These are phyloP conservation scores for Falcunculus frontatus DNA, from an alignment of 2,113 vertebrate genomes.

Conservation along the genomic window DNA sequence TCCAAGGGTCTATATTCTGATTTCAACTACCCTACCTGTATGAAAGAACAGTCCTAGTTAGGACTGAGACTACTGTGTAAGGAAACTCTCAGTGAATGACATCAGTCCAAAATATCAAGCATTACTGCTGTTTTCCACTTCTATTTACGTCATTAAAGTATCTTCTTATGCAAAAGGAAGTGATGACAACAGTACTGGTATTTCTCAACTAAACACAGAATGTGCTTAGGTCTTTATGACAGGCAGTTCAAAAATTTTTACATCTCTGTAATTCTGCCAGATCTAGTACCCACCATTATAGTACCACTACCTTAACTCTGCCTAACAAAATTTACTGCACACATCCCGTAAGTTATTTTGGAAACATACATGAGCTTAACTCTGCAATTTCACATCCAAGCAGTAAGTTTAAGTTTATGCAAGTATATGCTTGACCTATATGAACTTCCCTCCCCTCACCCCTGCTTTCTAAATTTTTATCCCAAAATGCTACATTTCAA, in stretches of 20 bases:
- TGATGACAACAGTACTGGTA: not conserved
- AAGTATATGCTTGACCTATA: not conserved
- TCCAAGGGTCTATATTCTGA: not conserved
- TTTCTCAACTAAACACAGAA: not conserved
- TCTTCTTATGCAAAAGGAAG: not conserved
- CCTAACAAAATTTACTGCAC: not conserved
- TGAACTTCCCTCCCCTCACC: not conserved
- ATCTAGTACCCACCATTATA: not conserved
- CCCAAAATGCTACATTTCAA: not conserved
- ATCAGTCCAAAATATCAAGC: not conserved
- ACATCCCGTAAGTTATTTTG: not conserved
- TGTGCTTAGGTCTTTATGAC: fast-evolving
- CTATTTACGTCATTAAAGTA: not conserved
- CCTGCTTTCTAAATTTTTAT: not conserved
- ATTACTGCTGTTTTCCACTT: not conserved
- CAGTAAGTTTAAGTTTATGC: not conserved
- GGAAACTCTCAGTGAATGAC: not conserved
- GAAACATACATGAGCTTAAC: not conserved
- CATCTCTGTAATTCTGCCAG: not conserved
- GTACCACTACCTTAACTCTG: not conserved
- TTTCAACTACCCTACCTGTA: not conserved
- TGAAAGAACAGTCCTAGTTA: not conserved
- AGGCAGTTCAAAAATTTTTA: not conserved
- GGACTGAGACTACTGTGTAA: not conserved
- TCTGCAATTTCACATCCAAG: not conserved